phyloP scores from a whole-genome alignment of 2,113 vertebrate genomes.

The Apistogramma diplotaenia region DNA sequence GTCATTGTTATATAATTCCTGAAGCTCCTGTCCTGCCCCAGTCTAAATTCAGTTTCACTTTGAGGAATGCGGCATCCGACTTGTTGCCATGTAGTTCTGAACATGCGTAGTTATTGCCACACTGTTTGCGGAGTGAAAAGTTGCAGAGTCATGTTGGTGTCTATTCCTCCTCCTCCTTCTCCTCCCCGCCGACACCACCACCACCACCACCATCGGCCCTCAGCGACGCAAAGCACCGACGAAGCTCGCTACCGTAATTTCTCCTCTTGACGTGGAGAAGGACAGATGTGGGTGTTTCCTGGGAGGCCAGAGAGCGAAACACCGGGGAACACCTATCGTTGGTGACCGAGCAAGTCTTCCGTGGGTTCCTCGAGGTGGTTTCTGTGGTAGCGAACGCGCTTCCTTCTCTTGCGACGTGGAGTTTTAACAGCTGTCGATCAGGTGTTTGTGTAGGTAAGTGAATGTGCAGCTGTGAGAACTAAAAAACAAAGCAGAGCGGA shows the following conservation, averaged over 20 bases:
- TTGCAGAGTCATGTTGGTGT: slow-evolving; percentile 76
- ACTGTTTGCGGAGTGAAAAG: background rate
- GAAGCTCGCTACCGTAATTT: background rate
- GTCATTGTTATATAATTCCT: slow-evolving; percentile 2
- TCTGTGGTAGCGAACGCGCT: background rate
- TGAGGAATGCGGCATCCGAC: slow-evolving; percentile 29
- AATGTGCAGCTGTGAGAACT: background rate
- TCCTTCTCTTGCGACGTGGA: background rate
- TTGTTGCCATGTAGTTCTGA: background rate
- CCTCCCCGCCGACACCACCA: background rate
- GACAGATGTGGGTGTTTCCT: background rate
- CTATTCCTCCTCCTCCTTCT: slow-evolving; percentile 6
- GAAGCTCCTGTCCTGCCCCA: background rate
- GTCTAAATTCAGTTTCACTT: slow-evolving; percentile 44
- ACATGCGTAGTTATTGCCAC: slow-evolving; percentile 15
- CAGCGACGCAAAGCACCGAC: background rate
- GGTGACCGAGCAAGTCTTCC: background rate
- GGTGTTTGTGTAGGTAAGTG: slow-evolving; percentile 15
- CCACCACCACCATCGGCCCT: background rate
- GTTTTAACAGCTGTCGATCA: background rate
- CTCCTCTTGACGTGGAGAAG: background rate
- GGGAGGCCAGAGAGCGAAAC: background rate
- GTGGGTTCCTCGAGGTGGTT: background rate
- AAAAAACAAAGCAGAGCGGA: background rate
- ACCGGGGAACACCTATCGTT: background rate